Evolutionary conservation across 2,888 invertebrate genomes (phyloP), one percentile per base, ranked within the genome.

Genomic region (Parelbella ahira): DNA sequence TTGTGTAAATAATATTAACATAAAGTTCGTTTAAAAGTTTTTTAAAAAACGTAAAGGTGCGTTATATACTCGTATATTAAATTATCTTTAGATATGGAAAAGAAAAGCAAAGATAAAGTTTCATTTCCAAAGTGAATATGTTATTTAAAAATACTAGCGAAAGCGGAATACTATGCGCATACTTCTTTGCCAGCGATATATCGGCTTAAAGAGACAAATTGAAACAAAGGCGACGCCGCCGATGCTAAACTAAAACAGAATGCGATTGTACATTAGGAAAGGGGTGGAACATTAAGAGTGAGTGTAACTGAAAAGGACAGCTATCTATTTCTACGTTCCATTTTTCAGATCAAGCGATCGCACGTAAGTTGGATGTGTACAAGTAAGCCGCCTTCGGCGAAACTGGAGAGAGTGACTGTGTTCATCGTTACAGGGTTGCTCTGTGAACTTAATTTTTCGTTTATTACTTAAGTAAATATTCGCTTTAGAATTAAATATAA

Each of bases 121-220:
- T n/a, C n/a, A n/a, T n/a, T n/a, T n/a, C n/a, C n/a, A n/a, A n/a
- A n/a, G n/a, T n/a, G n/a, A n/a, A n/a, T n/a, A n/a, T n/a, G n/a
- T n/a, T n/a, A n/a, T n/a, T n/a, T n/a, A n/a, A n/a, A n/a, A n/a
- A n/a, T n/a, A n/a, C n/a, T n/a, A n/a, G n/a, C n/a, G n/a, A n/a
- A n/a, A n/a, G n/a, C n/a, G n/a, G 10, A 19, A 37, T 27, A 19
- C 19, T 13, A 32, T 39, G 32, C 19, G 25, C 25, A 33, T 33
- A 15, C 21, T 28, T 21, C 27, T 37, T 11, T 12, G 6, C 20
- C n/a, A 13, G 13, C 39, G 23, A 32, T 39, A 32, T 19, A 41
- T 41, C 41, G 41, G 27, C 33, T 33, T 41, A 41, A 41, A 41
- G 41, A 41, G 41, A 41, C 41, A 41, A 41, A 41, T 41, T 41